Evolutionary conservation across 2,797 vertebrate genomes (phyloP).

Genomic region (Petrocephalus sullivani): DNA sequence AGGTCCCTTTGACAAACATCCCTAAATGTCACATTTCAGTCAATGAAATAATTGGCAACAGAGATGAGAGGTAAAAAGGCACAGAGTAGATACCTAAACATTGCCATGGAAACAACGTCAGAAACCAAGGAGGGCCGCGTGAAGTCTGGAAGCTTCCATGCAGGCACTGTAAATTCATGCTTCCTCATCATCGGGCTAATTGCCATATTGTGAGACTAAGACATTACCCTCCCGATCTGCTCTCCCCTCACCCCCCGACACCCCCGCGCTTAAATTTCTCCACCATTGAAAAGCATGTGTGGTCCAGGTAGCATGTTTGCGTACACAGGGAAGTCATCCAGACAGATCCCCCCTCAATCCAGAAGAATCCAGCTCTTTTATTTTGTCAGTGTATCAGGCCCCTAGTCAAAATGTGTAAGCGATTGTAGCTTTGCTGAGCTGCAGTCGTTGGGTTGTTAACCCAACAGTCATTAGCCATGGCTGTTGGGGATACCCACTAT

Average conservation of each 20-base stretch:
- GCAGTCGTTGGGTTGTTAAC: too few relatives aligned
- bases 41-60: conserved; percentile 58
- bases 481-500: too few relatives aligned
- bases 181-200: background rate
- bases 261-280: too few relatives aligned
- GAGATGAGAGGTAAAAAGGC: conserved; percentile 43
- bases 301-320: too few relatives aligned
- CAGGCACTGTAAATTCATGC: background rate
- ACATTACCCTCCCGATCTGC: background rate
- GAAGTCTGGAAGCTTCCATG: background rate
- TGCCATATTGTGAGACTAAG: background rate
- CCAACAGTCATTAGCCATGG: too few relatives aligned
- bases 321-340: too few relatives aligned
- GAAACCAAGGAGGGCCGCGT: conserved; percentile 14
- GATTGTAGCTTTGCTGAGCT: too few relatives aligned
- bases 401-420: too few relatives aligned
- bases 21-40: conserved; percentile 45
- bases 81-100: conserved; percentile 24
- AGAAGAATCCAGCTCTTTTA: too few relatives aligned
- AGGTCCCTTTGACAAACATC: conserved; percentile 37
- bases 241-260: background rate
- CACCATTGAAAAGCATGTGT: too few relatives aligned
- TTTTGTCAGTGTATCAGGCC: too few relatives aligned
- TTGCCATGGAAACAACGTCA: conserved; percentile 33
- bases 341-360: too few relatives aligned